Evolutionary conservation across 2,888 invertebrate species (phyloP).

Genomic region (Shargacucullia verbasci): DNA sequence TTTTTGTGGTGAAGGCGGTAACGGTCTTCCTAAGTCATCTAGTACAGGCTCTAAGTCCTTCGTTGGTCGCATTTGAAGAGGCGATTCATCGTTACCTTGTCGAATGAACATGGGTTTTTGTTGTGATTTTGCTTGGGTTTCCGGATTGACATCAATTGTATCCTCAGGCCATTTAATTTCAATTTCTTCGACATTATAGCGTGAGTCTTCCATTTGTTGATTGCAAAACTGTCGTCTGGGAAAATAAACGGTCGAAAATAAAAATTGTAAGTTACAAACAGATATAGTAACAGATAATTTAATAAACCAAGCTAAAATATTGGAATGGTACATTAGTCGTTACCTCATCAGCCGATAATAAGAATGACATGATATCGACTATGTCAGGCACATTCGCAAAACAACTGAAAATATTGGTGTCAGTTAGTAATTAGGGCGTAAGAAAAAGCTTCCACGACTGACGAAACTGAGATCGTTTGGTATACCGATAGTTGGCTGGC

Average conservation of each 20-base stretch:
- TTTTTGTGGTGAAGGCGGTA: neutral
- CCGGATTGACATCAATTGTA: neutral
- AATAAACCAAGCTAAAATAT: too few relatives aligned
- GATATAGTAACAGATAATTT: too few relatives aligned
- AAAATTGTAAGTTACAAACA: too few relatives aligned
- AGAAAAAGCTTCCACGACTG: too few relatives aligned
- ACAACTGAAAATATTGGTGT: too few relatives aligned
- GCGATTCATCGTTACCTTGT: constrained; percentile 12
- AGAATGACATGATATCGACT: too few relatives aligned
- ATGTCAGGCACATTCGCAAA: too few relatives aligned
- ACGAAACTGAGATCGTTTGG: too few relatives aligned
- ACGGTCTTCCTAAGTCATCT: neutral
- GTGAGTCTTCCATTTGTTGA: constrained; percentile 13
- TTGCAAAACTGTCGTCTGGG: constrained; percentile 36
- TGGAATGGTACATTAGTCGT: too few relatives aligned
- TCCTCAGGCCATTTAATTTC: constrained; percentile 31
- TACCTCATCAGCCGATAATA: too few relatives aligned
- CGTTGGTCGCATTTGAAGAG: constrained; percentile 17
- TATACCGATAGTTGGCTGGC: too few relatives aligned
- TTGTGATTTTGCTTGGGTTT: neutral
- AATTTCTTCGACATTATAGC: constrained; percentile 27
- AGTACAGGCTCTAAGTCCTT: constrained; percentile 1
- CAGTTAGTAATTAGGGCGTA: too few relatives aligned
- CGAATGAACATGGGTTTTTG: constrained; percentile 3
- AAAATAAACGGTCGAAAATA: constrained; percentile 3